Evolutionary conservation across 1,140 invertebrate genomes (phyloP).

Genomic region (Drosophila bipectinata): DNA sequence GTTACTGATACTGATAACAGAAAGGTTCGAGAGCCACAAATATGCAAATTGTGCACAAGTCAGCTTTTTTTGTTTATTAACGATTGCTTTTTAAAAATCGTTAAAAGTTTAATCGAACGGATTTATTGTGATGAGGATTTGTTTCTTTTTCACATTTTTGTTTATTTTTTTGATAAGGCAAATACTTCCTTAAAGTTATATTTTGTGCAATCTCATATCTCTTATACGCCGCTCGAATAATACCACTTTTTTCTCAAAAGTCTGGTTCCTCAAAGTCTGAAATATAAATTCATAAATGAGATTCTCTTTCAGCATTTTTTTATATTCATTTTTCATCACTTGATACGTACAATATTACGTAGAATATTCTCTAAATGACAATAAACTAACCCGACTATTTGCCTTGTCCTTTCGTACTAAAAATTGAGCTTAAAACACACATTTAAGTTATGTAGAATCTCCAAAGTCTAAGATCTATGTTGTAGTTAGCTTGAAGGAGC

Average conservation of each 20-base stretch:
- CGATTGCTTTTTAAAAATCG: neutral
- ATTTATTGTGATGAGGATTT: neutral
- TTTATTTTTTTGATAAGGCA: constrained; percentile 11
- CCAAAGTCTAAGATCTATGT: neutral
- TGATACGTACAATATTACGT: neutral
- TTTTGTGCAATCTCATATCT: neutral
- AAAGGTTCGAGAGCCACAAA: constrained; percentile 11
- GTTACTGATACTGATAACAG: constrained; percentile 25
- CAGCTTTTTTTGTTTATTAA: neutral
- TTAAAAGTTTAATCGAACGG: neutral
- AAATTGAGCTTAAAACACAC: constrained; percentile 4
- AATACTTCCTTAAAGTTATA: constrained; percentile 5
- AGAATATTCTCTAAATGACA: constrained; percentile 3
- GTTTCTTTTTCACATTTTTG: neutral
- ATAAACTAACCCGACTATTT: constrained; percentile 9
- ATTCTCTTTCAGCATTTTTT: neutral
- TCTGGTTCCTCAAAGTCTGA: neutral
- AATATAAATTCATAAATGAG: neutral
- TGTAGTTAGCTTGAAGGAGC: constrained; percentile 14
- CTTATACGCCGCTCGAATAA: neutral
- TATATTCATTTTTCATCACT: neutral
- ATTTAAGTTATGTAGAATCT: constrained; percentile 4
- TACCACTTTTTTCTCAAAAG: neutral
- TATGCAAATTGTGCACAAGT: constrained; percentile 30
- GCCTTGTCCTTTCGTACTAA: neutral